Evolutionary conservation across 2,888 invertebrate genomes (phyloP).

Genomic region (Lasiommata megera): DNA sequence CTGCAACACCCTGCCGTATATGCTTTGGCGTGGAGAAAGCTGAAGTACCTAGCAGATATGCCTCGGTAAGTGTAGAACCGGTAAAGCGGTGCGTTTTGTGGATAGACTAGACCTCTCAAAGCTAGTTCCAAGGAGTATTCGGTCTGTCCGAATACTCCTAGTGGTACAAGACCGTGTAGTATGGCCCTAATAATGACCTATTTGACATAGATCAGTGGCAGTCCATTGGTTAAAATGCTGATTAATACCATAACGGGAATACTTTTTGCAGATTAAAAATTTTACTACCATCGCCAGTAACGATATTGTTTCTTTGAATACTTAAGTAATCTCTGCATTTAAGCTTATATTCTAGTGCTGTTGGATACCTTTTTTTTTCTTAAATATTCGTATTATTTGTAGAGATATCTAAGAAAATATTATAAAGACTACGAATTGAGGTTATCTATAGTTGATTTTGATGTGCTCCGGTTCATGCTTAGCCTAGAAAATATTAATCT

Average conservation of each 20-base stretch:
- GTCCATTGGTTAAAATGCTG: not conserved
- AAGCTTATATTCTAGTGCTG: no score
- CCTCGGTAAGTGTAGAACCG: slow-evolving; percentile 89
- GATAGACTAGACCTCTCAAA: no score
- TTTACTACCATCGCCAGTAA: no score
- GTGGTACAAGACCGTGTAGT: no score
- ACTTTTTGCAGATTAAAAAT: no score
- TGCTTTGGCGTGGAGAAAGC: slow-evolving; percentile 98
- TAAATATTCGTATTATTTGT: not conserved
- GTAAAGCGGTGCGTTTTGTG: no score
- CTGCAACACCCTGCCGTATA: slow-evolving; percentile 94
- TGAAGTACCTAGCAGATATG: slow-evolving; percentile 97
- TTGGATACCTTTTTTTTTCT: not conserved
- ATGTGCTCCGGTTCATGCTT: not conserved
- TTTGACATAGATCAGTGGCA: not conserved
- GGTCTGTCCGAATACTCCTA: no score
- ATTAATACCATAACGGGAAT: no score
- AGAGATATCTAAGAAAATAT: not conserved
- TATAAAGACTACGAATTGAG: not conserved
- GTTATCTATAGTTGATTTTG: not conserved
- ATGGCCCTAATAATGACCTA: not conserved
- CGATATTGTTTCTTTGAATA: no score
- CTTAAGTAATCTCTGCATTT: no score
- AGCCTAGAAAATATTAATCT: slow-evolving; percentile 1
- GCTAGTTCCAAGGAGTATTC: no score